Base-by-base conservation (phyloP, 2,888 invertebrate species). In the Dicroscelio sp. region DNA sequence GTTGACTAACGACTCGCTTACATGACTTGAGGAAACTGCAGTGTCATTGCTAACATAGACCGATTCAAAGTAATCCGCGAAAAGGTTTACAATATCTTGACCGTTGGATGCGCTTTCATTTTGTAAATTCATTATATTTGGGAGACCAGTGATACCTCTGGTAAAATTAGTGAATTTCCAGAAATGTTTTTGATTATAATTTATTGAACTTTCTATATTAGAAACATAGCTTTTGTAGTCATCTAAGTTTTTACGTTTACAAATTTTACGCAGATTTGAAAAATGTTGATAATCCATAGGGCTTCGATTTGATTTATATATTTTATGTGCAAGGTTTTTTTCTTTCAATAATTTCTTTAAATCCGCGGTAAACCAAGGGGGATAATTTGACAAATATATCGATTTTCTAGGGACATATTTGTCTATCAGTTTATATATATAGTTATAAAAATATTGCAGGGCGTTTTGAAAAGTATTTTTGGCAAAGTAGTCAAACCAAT, bases 321-420 rank as follows among this genome's bases (percentile, higher is more conserved):
- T n/a, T 58, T 58, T 58, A 58, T 58, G 58, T 23, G 58, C 58
- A 58, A n/a, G n/a, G n/a, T 58, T n/a, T n/a, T 58, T 58, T n/a
- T 58, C 58, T n/a, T 23, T 58, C n/a, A 58, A 58, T 58, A 58
- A 58, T 20, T 58, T 58, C 58, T 23, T 58, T 23, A 58, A n/a
- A n/a, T 58, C 58, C 10, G 25, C 20, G 8, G 58, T 14, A 23
- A n/a, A 58, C 58, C 58, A 58, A 58, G 58, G 25, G 25, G 58
- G 58, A n/a, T 58, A 58, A 8, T 58, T 58, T n/a, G 58, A n/a
- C 20, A n/a, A 58, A 6, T 58, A n/a, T n/a, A 58, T 23, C 8
- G 20, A 6, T 58, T 23, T 58, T 23, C 20, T 23, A 58, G 58
- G 58, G 25, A 58, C 58, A 58, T 58, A 58, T n/a, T 58, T 58